phyloP scores from a whole-genome alignment of 2,113 vertebrate species.

The Cisticola juncidis region DNA sequence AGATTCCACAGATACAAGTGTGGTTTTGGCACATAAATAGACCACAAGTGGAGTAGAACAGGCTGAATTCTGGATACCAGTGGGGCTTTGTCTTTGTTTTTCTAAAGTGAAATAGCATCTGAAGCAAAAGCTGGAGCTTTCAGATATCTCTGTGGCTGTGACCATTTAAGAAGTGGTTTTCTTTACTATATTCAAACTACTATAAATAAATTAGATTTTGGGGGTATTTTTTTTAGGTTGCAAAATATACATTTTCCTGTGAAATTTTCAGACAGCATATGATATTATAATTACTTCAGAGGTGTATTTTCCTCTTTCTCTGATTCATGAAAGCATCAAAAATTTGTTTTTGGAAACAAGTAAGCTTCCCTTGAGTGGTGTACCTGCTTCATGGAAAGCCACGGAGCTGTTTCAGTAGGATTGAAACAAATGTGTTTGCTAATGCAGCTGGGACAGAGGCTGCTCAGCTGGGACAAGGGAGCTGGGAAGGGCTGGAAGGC shows the following conservation, averaged over 20 bases:
- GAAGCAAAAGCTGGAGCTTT: neutral
- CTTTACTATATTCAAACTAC: neutral
- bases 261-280: neutral
- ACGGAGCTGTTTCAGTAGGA: neutral
- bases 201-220: neutral
- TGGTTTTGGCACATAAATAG: neutral
- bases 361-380: neutral
- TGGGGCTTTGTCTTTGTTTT: neutral
- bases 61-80: neutral
- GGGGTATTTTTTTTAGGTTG: neutral
- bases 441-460: neutral
- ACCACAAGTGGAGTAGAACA: neutral
- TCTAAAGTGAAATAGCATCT: neutral
- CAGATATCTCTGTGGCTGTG: neutral
- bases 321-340: neutral
- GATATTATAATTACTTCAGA: neutral
- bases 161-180: neutral
- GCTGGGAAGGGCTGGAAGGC: neutral
- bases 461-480: neutral
- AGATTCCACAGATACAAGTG: neutral
- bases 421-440: neutral
- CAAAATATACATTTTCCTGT: neutral
- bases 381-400: neutral
- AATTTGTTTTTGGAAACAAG: neutral
- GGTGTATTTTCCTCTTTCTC: neutral